Base-by-base conservation (phyloP, 2,113 vertebrate species). In the Lampris incognitus region DNA sequence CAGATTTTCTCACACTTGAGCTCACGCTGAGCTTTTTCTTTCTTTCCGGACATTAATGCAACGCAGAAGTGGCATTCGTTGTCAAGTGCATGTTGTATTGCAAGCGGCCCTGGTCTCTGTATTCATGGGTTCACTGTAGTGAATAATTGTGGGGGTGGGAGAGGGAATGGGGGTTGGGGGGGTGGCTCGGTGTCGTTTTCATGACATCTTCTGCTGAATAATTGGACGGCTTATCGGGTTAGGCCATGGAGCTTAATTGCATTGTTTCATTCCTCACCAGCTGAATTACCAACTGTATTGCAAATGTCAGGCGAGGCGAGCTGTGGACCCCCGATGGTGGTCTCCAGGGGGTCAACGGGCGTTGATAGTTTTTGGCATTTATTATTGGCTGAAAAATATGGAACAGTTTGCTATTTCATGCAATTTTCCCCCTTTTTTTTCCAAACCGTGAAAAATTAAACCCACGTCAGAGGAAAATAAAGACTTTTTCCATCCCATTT, bases 181-280 rank as follows among this genome's bases (percentile, higher is more conserved):
- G 40, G 50, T 48, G 10, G 44, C 66, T 82, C 57, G 7, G 55
- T 79, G 81, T 79, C 67, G 83, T 88, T 88, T 88, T 90, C 91
- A 89, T 92, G 89, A 89, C 89, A 85, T 83, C 89, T 57, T 5
- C 77, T 82, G 85, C 74, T 60, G 74, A 79, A 78, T 83, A 87
- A 86, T 85, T 86, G 78, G 75, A 76, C 10, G 69, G 63, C 74
- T 90, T 86, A 86, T 88, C 83, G 41, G 76, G 81, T 90, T 88
- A 78, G 41, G n/a, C 75, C 77, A 75, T 60, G 56, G 72, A 81
- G 66, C 79, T 83, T 90, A 82, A 91, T 90, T 86, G 78, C 74
- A 72, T 80, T 69, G 56, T 87, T 85, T 84, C 2, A 4, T 74
- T 73, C 1, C 57, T 51, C 80, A 57, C 66, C n/a, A 61, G 61